Evolutionary conservation across 2,888 invertebrate genomes (phyloP).

Genomic region (Eledone cirrhosa): DNA sequence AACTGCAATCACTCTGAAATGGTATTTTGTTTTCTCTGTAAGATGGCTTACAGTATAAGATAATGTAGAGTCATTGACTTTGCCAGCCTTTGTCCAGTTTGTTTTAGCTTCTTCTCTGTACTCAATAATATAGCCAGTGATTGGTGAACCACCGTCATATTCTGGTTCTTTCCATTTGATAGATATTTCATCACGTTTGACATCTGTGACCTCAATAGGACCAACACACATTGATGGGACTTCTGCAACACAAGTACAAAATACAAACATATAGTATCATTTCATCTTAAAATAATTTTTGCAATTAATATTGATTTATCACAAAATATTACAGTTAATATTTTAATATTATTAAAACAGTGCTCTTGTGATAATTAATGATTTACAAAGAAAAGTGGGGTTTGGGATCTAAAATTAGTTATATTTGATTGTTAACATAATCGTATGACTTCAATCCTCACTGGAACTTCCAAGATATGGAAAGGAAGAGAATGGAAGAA

Average conservation of each 20-base stretch:
- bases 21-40: constrained; percentile 71
- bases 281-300: neutral
- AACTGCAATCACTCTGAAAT: constrained; percentile 86
- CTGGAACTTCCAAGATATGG: too few species aligned
- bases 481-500: too few species aligned
- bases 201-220: constrained; percentile 42
- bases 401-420: too few species aligned
- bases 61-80: constrained; percentile 40
- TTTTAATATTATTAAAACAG: too few species aligned
- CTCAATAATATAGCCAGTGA: constrained; percentile 57
- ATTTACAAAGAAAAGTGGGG: too few species aligned
- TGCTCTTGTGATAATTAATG: too few species aligned
- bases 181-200: constrained; percentile 53
- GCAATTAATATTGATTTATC: too few species aligned
- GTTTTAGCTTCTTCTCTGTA: constrained; percentile 61
- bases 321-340: too few species aligned
- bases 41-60: constrained; percentile 47
- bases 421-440: too few species aligned
- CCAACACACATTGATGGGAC: constrained; percentile 43
- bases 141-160: constrained; percentile 61
- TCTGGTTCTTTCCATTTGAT: constrained; percentile 64
- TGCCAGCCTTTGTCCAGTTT: constrained; percentile 47
- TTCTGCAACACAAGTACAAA: constrained; percentile 33
- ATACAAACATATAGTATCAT: neutral
- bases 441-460: too few species aligned